Base-by-base conservation (phyloP, 1,140 invertebrate genomes). In the Probaryconus sp. region DNA sequence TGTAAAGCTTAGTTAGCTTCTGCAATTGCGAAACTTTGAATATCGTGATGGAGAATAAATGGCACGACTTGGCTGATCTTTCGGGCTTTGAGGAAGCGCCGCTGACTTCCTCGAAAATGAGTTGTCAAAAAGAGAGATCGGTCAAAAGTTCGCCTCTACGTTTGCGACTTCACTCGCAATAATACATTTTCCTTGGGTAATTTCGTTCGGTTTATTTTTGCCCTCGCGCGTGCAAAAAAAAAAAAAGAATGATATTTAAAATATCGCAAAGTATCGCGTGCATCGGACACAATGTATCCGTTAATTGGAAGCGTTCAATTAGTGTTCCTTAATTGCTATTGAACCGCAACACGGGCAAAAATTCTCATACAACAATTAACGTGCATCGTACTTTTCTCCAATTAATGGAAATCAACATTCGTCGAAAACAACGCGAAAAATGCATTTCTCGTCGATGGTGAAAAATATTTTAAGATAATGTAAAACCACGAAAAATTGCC, bases 301-400 rank as follows among this genome's bases (percentile, higher is more conserved):
- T 53, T 71, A 56, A 71, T 63, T 71, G 68, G 51, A 64, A 64
- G 17, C 51, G 30, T 64, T 72, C 68, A 72, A 72, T 72, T 72
- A 72, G 31, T 45, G 31, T 64, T 56, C 37, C 45, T 71, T 56
- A 64, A 71, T 71, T 64, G 58, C 58, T 24, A 64, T 60, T 51
- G 37, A 61, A 70, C 45, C 35, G n/a, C 48, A 35, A 55, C 45
- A 14, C 31, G 26, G 28, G 14, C 26, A 38, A 40, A 45, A 21
- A 42, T 68, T 42, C 28, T 55, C 53, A 58, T 43, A 20, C 43
- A 47, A 37, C 31, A 42, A 68, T 68, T 38, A 56, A 33, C 35
- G 35, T 26, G 17, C 21, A 33, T 56, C 24, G 50, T 53, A 53
- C 17, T 24, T 60, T 47, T 50, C 31, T 50, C 33, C 45, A 68